These are phyloP conservation scores for Linyphia triangularis DNA, from an alignment of 2,888 invertebrate species.

Conservation along the genomic window DNA sequence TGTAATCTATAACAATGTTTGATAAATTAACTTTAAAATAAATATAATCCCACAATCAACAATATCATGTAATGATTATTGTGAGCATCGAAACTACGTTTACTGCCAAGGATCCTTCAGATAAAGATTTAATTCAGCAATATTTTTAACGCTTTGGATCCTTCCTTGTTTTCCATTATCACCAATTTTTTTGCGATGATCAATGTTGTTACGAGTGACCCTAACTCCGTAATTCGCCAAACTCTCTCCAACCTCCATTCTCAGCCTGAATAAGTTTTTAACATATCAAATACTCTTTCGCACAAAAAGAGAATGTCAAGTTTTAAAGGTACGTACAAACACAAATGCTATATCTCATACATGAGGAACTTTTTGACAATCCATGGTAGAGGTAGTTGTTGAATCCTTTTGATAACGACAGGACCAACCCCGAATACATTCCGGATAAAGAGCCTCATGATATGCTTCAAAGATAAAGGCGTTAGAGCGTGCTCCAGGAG, in stretches of 20 bases:
- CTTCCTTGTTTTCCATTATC: too few species aligned
- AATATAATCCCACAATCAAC: too few species aligned
- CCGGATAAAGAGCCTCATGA: conserved; percentile 84
- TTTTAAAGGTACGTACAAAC: neutral
- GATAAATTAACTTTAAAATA: too few species aligned
- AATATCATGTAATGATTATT: too few species aligned
- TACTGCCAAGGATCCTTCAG: too few species aligned
- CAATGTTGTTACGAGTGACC: too few species aligned
- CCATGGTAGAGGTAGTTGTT: conserved; percentile 84
- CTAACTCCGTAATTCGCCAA: neutral
- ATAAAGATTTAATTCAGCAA: too few species aligned
- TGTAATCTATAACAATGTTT: too few species aligned
- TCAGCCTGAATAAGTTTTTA: neutral
- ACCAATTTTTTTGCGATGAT: too few species aligned
- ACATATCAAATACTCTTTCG: neutral
- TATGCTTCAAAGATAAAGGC: conserved; percentile 85
- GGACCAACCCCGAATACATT: conserved; percentile 82
- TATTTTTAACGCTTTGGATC: too few species aligned
- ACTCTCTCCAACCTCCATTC: neutral
- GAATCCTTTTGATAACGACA: conserved; percentile 79
- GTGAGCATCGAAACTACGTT: too few species aligned
- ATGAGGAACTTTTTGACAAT: conserved; percentile 85
- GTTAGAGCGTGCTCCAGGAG: conserved; percentile 84
- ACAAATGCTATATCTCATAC: conserved; percentile 82
- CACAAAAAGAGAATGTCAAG: neutral